Evolutionary conservation across 2,888 invertebrate genomes (phyloP).

Genomic region (Drosophila mimetica): DNA sequence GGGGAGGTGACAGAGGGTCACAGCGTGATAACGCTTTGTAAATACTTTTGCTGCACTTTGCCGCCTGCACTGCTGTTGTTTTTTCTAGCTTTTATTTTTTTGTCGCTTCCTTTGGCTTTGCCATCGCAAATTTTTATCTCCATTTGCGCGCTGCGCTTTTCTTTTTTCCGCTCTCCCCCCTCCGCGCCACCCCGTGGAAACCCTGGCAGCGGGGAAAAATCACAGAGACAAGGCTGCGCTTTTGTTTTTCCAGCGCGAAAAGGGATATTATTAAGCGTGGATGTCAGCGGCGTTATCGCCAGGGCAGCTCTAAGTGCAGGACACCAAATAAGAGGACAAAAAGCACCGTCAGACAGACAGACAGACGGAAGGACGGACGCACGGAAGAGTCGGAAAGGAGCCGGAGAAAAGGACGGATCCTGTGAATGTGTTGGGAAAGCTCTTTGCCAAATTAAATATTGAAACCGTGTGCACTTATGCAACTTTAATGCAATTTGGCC

Average conservation of each 20-base stretch:
- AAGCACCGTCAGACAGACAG: not conserved
- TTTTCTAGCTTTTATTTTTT: conserved; percentile 49
- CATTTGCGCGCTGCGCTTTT: conserved; percentile 72
- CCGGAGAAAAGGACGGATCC: conserved; percentile 3
- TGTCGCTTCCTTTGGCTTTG: conserved; percentile 74
- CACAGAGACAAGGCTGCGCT: conserved; percentile 71
- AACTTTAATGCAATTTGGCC: conserved; percentile 80
- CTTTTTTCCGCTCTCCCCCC: conserved; percentile 9
- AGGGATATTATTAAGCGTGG: conserved; percentile 76
- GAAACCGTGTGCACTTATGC: conserved; percentile 81
- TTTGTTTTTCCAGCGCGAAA: conserved; percentile 69
- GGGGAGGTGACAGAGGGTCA: conserved; percentile 53
- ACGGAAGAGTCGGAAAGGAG: conserved; percentile 3
- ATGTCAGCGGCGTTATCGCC: conserved; percentile 76
- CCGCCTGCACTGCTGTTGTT: conserved; percentile 48
- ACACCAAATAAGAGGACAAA: conserved; percentile 37
- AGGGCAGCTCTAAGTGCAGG: conserved; percentile 42
- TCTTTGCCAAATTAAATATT: conserved; percentile 81
- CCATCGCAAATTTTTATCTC: conserved; percentile 78
- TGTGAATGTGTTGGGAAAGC: conserved; percentile 66
- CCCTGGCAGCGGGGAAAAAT: conserved; percentile 63
- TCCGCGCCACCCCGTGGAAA: not conserved
- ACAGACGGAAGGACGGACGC: conserved; percentile 9
- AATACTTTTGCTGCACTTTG: conserved; percentile 80
- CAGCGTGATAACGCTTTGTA: conserved; percentile 79